These are phyloP conservation scores for Pteruthius melanotis DNA, from an alignment of 2,113 vertebrate species.

Conservation along the genomic window DNA sequence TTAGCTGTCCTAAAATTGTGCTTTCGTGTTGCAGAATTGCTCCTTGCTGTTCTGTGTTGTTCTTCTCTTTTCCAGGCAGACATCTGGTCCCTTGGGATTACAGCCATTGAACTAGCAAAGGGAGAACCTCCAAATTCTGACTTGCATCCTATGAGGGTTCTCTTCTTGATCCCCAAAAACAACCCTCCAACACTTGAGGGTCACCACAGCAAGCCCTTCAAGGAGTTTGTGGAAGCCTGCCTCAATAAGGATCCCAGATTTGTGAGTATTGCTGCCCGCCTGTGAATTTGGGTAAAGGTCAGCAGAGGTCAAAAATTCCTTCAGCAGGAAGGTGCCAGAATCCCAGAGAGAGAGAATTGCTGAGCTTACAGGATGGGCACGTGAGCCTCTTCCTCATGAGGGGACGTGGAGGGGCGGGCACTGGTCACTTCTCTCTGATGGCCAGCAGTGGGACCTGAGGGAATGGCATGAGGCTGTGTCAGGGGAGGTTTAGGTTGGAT, in stretches of 20 bases:
- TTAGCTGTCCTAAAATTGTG: not conserved
- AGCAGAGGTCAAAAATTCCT: not conserved
- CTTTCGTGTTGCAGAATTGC: not conserved
- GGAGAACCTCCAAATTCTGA: constrained; percentile 98
- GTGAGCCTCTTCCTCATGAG: not conserved
- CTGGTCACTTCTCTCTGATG: not conserved
- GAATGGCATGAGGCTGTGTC: not conserved
- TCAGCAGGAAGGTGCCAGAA: not conserved
- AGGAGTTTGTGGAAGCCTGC: constrained; percentile 97
- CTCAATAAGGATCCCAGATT: constrained; percentile 98
- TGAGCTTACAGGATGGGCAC: not conserved
- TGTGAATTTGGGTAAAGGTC: not conserved
- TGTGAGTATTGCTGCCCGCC: constrained; percentile 76
- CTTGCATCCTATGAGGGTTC: constrained; percentile 96
- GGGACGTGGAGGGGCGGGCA: fast-evolving
- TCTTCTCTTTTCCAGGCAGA: constrained; percentile 81
- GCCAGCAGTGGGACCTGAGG: not conserved
- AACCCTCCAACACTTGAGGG: constrained; percentile 94
- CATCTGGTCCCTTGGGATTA: constrained; percentile 98
- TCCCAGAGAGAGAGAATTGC: not conserved
- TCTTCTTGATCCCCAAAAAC: constrained; percentile 97
- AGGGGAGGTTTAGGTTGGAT: not conserved
- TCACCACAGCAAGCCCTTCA: constrained; percentile 96
- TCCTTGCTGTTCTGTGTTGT: not conserved
- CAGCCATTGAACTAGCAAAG: constrained; percentile 95